Percentiles rank a stretch among this genome's conserved stretches.
These are phyloP conservation scores for Meriones unguiculatus DNA, from an alignment of 2,113 vertebrate genomes.

Conservation along the genomic window DNA sequence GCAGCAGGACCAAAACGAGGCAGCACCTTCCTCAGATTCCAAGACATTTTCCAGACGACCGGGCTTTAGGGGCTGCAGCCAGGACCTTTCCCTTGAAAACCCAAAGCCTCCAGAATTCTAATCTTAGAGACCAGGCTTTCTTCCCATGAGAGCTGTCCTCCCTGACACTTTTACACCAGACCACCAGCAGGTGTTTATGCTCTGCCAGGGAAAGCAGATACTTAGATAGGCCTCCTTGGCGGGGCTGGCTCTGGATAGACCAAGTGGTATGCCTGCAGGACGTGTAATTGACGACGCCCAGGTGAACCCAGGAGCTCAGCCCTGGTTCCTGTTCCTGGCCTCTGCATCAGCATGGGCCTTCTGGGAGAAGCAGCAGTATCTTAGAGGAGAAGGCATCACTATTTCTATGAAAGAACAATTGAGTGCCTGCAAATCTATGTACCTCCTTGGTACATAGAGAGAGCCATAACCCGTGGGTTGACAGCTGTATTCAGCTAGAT, in stretches of 20 bases:
- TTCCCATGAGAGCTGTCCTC: background rate
- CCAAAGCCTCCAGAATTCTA: slow-evolving; percentile 38
- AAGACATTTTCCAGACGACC: background rate
- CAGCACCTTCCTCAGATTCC: too few relatives aligned
- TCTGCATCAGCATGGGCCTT: background rate
- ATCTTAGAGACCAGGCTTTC: slow-evolving; percentile 72
- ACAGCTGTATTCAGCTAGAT: background rate
- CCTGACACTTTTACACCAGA: slow-evolving; percentile 40
- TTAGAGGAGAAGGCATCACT: background rate
- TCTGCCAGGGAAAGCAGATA: slow-evolving; percentile 82
- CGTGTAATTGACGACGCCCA: slow-evolving; percentile 75
- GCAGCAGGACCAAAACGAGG: background rate
- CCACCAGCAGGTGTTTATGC: slow-evolving; percentile 84
- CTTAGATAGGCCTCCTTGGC: slow-evolving; percentile 83
- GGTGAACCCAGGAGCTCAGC: slow-evolving; percentile 74
- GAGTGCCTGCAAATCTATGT: too few relatives aligned
- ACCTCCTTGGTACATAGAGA: background rate
- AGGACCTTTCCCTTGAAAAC: background rate
- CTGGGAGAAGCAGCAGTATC: background rate
- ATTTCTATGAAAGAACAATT: too few relatives aligned
- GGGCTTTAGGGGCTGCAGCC: background rate
- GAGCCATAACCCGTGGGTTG: background rate
- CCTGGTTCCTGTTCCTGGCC: slow-evolving; percentile 60
- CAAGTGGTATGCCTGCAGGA: slow-evolving; percentile 64
- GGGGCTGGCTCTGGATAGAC: background rate